A percentile compares a stretch with the other conserved stretches of the same genome.
Conservation (phyloP, 2,888 invertebrate species). For the Cerastoderma edule region DNA sequence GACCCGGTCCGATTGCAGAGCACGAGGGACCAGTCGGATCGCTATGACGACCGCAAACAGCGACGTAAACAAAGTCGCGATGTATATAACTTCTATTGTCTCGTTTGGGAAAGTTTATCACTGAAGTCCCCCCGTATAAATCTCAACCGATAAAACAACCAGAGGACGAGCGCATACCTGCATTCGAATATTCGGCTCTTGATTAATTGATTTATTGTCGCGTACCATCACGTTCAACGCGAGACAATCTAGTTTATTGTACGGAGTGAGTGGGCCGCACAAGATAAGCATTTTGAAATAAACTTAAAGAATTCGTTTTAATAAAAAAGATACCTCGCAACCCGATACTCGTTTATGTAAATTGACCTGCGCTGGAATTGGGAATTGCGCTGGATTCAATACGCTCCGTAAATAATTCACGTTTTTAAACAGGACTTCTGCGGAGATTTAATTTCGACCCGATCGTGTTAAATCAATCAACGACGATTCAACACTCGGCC, state of each 20-base stretch:
- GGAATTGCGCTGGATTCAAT: not conserved
- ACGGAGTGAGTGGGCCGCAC: not conserved
- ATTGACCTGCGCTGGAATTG: too few species aligned
- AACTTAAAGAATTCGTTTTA: not conserved
- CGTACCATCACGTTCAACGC: not conserved
- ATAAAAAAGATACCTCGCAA: too few species aligned
- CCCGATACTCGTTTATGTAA: too few species aligned
- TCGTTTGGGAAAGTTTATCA: slow-evolving; percentile 32
- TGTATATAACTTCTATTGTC: slow-evolving; percentile 23
- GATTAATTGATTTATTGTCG: too few species aligned
- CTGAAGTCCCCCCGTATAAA: slow-evolving; percentile 8
- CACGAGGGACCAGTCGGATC: slow-evolving; percentile 16
- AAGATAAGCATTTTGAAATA: not conserved
- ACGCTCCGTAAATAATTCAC: not conserved
- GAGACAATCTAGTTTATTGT: not conserved
- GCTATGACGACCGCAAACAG: slow-evolving; percentile 48
- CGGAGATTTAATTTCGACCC: not conserved
- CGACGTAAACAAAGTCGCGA: slow-evolving; percentile 39
- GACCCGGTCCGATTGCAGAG: too few species aligned
- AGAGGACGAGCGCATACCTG: not conserved
- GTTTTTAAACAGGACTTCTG: not conserved
- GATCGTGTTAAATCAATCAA: not conserved
- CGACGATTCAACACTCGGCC: not conserved
- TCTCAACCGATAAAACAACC: slow-evolving; percentile 10
- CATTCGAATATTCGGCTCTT: too few species aligned